These are phyloP conservation scores for Terrapene triunguis DNA, from an alignment of 2,113 vertebrate species.

Conservation along the genomic window DNA sequence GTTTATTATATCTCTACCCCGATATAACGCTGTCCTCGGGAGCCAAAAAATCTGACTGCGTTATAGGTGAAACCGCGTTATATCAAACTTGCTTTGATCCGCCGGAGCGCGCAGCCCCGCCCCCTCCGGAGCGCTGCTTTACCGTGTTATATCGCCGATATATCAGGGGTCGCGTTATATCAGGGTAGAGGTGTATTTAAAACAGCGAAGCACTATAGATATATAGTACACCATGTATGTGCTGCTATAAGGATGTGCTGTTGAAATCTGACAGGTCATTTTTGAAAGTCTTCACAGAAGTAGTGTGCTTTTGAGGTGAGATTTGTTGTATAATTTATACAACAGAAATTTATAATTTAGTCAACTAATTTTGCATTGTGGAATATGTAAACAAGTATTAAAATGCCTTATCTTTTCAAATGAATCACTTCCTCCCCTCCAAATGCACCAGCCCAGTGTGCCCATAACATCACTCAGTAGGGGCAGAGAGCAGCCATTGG, in stretches of 20 bases:
- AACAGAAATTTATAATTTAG: neutral
- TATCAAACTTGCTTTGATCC: too few species aligned
- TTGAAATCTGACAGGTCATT: slow-evolving; percentile 68
- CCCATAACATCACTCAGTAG: neutral
- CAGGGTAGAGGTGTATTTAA: neutral
- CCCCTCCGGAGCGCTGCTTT: too few species aligned
- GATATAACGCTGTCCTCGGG: too few species aligned
- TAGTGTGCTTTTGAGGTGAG: neutral
- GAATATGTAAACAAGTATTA: neutral
- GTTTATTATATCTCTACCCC: neutral
- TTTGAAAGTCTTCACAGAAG: slow-evolving; percentile 67
- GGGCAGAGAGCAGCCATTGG: neutral
- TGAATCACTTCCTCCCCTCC: neutral
- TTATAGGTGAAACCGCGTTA: too few species aligned
- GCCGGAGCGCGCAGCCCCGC: too few species aligned
- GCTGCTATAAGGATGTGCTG: neutral
- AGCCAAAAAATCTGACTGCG: too few species aligned
- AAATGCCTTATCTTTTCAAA: slow-evolving; percentile 21
- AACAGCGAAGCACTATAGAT: slow-evolving; percentile 72
- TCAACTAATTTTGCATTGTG: neutral
- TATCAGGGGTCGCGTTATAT: too few species aligned
- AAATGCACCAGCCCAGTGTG: rapidly evolving
- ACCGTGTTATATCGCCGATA: too few species aligned
- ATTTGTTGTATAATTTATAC: slow-evolving; percentile 13
- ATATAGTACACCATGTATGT: slow-evolving; percentile 35